Evolutionary conservation across 1,140 invertebrate genomes (phyloP).

Genomic region (Anagrus nilaparvatae): DNA sequence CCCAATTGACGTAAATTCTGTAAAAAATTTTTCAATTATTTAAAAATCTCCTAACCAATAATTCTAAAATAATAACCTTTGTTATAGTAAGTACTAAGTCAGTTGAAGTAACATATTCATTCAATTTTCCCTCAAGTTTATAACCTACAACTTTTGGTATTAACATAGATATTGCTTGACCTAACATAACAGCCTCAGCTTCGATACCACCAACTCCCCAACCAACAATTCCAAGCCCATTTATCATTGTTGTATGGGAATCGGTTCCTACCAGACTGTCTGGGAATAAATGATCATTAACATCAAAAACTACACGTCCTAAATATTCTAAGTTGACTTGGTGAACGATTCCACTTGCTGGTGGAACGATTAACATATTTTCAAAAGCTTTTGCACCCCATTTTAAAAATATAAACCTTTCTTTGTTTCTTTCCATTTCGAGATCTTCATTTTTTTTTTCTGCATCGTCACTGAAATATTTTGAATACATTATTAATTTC

Average conservation of each 20-base stretch:
- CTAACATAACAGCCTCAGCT: slow-evolving; percentile 86
- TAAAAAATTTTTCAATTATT: slow-evolving; percentile 17
- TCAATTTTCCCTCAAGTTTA: slow-evolving; percentile 71
- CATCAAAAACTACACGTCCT: slow-evolving; percentile 86
- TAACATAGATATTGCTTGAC: slow-evolving; percentile 94
- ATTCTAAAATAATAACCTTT: slow-evolving; percentile 53
- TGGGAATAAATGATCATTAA: slow-evolving; percentile 66
- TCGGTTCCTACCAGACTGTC: slow-evolving; percentile 98
- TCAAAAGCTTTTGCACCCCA: slow-evolving; percentile 94
- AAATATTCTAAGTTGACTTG: slow-evolving; percentile 97
- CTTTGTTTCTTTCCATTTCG: slow-evolving; percentile 94
- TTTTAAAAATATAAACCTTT: slow-evolving; percentile 92
- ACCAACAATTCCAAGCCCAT: slow-evolving; percentile 73
- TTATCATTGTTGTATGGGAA: slow-evolving; percentile 99
- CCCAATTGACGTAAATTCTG: slow-evolving; percentile 86
- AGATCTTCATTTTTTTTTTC: slow-evolving; percentile 88
- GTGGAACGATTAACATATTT: slow-evolving; percentile 96
- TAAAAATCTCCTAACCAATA: not conserved
- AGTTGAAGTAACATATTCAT: slow-evolving; percentile 85
- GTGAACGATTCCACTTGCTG: slow-evolving; percentile 96
- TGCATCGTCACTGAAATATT: slow-evolving; percentile 65
- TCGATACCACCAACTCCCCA: slow-evolving; percentile 78
- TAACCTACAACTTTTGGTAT: slow-evolving; percentile 94
- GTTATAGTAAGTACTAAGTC: slow-evolving; percentile 97
- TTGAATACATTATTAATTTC: not conserved